Conservation (phyloP, 2,888 invertebrate species). For the Brassicogethes aeneus region DNA sequence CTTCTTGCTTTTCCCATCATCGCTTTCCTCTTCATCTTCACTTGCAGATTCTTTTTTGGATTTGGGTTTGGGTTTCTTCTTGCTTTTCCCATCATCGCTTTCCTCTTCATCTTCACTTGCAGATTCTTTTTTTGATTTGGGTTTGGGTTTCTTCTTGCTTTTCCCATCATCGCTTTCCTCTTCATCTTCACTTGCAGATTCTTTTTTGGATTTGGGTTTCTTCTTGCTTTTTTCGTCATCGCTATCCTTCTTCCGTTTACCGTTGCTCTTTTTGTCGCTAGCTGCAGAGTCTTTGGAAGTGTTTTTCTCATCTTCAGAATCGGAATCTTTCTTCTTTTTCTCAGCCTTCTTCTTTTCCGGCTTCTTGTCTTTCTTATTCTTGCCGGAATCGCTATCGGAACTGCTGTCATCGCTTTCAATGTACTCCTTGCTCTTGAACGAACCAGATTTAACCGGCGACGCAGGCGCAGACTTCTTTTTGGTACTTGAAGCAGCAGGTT, state of each 20-base stretch:
- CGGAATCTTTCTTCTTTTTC: slow-evolving; percentile 23
- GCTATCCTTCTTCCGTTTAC: slow-evolving; percentile 43
- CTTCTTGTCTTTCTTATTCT: slow-evolving; percentile 24
- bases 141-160: too few relatives aligned
- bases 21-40: slow-evolving; percentile 35
- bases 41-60: slow-evolving; percentile 39
- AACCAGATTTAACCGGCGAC: slow-evolving; percentile 31
- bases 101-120: slow-evolving; percentile 38
- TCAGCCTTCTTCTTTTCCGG: slow-evolving; percentile 24
- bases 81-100: slow-evolving; percentile 23
- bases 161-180: slow-evolving; percentile 30
- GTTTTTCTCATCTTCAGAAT: slow-evolving; percentile 23
- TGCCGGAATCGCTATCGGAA: slow-evolving; percentile 50
- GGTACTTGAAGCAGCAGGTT: slow-evolving; percentile 11
- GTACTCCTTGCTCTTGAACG: slow-evolving; percentile 89
- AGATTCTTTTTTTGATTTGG: too few relatives aligned
- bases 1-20: too few relatives aligned
- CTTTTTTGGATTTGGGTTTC: slow-evolving; percentile 35
- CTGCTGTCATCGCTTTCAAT: slow-evolving; percentile 68
- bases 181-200: slow-evolving; percentile 32
- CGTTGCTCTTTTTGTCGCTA: slow-evolving; percentile 25
- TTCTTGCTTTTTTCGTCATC: slow-evolving; percentile 57
- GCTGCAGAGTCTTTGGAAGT: slow-evolving; percentile 38
- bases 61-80: too few relatives aligned
- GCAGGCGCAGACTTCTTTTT: slow-evolving; percentile 11